These are phyloP conservation scores for Lasioglossum oenotherae DNA, from an alignment of 2,888 invertebrate genomes.

Conservation along the genomic window DNA sequence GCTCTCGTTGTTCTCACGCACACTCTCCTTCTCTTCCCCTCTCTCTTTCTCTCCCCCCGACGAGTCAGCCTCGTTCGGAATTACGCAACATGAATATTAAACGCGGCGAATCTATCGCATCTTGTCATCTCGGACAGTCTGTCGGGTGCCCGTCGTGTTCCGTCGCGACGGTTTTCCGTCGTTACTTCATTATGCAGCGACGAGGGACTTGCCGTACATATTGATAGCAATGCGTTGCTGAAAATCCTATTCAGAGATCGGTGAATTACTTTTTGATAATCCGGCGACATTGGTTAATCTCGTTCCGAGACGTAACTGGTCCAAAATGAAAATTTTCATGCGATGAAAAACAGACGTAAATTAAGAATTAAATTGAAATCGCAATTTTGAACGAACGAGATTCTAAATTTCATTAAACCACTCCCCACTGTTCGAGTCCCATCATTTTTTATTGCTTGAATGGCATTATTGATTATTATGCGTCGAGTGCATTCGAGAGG, in stretches of 20 bases:
- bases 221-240: not conserved
- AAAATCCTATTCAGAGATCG: not conserved
- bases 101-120: slow-evolving; percentile 47
- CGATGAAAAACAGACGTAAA: too few species aligned
- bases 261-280: not conserved
- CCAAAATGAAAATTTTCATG: not conserved
- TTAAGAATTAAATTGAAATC: not conserved
- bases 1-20: not conserved
- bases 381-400: not conserved
- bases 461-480: not conserved
- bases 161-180: slow-evolving; percentile 15
- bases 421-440: not conserved
- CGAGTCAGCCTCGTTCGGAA: slow-evolving; percentile 23
- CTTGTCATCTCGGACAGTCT: slow-evolving; percentile 55
- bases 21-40: not conserved
- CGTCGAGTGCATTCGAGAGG: not conserved
- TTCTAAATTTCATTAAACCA: not conserved
- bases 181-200: not conserved
- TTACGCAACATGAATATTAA: slow-evolving; percentile 68
- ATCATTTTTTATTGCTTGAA: not conserved
- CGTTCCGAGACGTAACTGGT: not conserved
- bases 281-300: not conserved
- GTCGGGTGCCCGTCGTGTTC: slow-evolving; percentile 22
- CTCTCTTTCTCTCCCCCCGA: slow-evolving; percentile 12
- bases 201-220: not conserved